Base-by-base conservation (phyloP, 2,888 invertebrate genomes). In the Pelosia muscerda region DNA sequence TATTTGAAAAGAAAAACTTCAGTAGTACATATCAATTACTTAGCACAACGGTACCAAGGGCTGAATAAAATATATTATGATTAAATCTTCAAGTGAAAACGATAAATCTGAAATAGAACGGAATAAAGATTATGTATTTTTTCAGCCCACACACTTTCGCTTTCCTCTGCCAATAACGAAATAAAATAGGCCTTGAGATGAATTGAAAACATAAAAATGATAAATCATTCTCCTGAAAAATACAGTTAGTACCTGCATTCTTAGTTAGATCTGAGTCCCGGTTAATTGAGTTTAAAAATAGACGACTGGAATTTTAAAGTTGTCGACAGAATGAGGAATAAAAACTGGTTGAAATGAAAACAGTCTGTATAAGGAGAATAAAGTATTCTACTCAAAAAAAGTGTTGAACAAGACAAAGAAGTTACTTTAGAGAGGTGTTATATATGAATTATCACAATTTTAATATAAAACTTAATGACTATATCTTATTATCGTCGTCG, bases 141-240 rank as follows among this genome's bases (percentile, higher is more conserved):
- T 64, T 68, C 60, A 13, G 63, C 59, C 74, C 68, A 65, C 54
- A 71, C 26, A 26, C 19, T 42, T 9, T n/a, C 42, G 5, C 25
- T 25, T 61, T 26, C 42, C 25, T 26, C 57, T 49, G 49, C 15
- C 42, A 15, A 68, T 69, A 73, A 64, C 68, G 79, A 74, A 71
- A 80, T 69, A 73, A 81, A 76, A 69, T 72, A 60, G 55, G 59
- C 64, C 69, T 70, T 66, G 68, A 77, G 69, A 73, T 67, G 69
- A 77, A 79, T 79, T 74, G 73, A 71, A 65, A 66, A 65, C 75
- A 79, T 81, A 79, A 80, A 79, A 79, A 77, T 79, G 75, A 79
- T 79, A 68, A 72, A 81, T 76, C 68, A 77, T 72, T 67, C 60
- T 55, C 71, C 79, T 81, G 81, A 81, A 81, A 73, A 65, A 66